A percentile compares a stretch with the other conserved stretches of the same genome.
phyloP scores from a whole-genome alignment of 2,797 vertebrate species.

The Lepus townsendii region DNA sequence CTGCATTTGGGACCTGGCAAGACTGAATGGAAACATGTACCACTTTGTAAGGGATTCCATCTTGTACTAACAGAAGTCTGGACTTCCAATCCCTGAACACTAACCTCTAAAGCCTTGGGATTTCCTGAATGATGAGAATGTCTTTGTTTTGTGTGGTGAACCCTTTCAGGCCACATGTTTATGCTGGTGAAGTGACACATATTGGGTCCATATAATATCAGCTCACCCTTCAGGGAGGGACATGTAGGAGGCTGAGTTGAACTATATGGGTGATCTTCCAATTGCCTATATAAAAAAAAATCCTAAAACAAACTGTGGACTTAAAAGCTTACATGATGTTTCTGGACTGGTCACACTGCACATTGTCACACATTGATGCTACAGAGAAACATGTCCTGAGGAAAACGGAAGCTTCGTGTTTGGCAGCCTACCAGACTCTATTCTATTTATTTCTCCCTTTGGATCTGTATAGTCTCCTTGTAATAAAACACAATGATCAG shows the following conservation, averaged over 20 bases:
- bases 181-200: neutral
- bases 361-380: neutral
- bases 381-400: neutral
- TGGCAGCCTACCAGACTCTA: neutral
- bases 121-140: neutral
- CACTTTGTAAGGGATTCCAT: neutral
- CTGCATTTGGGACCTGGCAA: neutral
- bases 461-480: neutral
- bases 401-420: neutral
- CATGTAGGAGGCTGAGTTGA: neutral
- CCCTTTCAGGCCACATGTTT: neutral
- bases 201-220: neutral
- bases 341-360: neutral
- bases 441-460: neutral
- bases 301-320: too few relatives aligned
- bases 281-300: rapidly evolving
- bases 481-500: neutral
- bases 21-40: neutral
- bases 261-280: neutral
- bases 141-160: neutral
- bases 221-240: neutral
- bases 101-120: neutral
- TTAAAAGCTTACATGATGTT: neutral
- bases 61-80: neutral
- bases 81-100: neutral